Evolutionary conservation across 2,888 invertebrate species (phyloP), one percentile per base, ranked within the genome.

Genomic region (Eupithecia exiguata): DNA sequence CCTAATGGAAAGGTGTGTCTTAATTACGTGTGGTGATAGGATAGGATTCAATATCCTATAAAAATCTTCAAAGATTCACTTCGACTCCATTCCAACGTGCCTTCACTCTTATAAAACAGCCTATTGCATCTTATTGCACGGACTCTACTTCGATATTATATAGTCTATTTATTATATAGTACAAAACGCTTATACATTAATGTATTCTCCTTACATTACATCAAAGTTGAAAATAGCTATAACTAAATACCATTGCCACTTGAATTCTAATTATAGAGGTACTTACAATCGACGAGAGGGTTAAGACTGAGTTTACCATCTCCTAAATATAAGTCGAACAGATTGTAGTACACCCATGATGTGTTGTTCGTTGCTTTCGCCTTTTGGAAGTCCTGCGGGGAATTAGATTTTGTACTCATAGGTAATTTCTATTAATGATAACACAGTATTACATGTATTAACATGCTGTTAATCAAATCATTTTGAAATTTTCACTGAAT

Each of bases 321-420:
- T 1, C 93, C 94, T 67, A 93, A 81, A 72, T 94, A 94, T 35
- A 90, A 72, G 74, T 94, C 92, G 71, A 94, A 92, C 58, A 94
- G 78, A 66, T 86, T 87, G 81, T 90, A 91, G 79, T 94, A 94
- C 58, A 93, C 84, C 93, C 94, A 94, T 3, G 87, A 83, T 40
- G 87, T 91, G 79, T 94, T 93, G 67, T 91, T 89, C 0, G 92
- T 92, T 1, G 94, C 94, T 74, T 91, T 91, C 0, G 94, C 89
- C 79, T 94, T 94, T 79, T 94, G 94, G 79, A 91, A 94, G 69
- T 93, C 93, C 94, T 94, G 80, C 0, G n/a, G 30, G 21, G 12
- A 53, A 40, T 21, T 43, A 2, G 21, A 10, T 38, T 35, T 63
- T 53, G 3, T 53, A 53, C n/a, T n/a, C 7, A 46, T n/a, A 9